phyloP scores from a whole-genome alignment of 1,140 invertebrate genomes.

The Coboldia fuscipes region DNA sequence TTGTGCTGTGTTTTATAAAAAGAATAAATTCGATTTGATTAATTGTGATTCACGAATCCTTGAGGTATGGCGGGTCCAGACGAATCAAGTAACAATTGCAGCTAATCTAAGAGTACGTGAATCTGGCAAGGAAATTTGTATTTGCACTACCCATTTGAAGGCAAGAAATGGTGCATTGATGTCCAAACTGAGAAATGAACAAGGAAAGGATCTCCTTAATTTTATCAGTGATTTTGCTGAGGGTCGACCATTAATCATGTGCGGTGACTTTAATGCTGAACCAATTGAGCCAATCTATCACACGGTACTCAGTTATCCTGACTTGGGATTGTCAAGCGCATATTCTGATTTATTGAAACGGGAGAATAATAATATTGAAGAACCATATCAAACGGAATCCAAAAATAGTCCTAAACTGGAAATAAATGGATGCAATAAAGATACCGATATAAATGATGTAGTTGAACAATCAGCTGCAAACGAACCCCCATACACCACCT shows the following conservation, averaged over 20 bases:
- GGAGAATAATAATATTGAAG: not conserved
- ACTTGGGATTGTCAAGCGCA: constrained; percentile 24
- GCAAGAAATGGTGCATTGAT: constrained; percentile 44
- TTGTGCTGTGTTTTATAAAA: constrained; percentile 52
- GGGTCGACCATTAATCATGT: constrained; percentile 35
- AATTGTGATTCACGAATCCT: constrained; percentile 35
- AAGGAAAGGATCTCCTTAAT: constrained; percentile 46
- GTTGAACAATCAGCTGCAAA: constrained; percentile 19
- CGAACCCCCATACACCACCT: constrained; percentile 54
- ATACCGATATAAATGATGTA: not conserved
- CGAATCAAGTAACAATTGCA: constrained; percentile 51
- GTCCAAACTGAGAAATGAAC: constrained; percentile 46
- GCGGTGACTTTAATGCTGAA: constrained; percentile 64
- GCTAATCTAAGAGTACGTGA: constrained; percentile 28
- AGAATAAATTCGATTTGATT: constrained; percentile 36
- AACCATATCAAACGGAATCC: no score
- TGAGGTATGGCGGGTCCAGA: constrained; percentile 43
- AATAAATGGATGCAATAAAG: not conserved
- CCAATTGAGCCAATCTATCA: constrained; percentile 47
- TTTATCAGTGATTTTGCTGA: constrained; percentile 30
- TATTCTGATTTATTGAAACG: constrained; percentile 22
- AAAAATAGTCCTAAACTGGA: not conserved
- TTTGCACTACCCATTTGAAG: constrained; percentile 58
- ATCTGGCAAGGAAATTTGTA: constrained; percentile 35
- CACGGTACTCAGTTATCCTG: constrained; percentile 26